Evolutionary conservation across 2,797 vertebrate species (phyloP), one percentile per base, ranked within the genome.

Genomic region (Lycodopsis pacificus): DNA sequence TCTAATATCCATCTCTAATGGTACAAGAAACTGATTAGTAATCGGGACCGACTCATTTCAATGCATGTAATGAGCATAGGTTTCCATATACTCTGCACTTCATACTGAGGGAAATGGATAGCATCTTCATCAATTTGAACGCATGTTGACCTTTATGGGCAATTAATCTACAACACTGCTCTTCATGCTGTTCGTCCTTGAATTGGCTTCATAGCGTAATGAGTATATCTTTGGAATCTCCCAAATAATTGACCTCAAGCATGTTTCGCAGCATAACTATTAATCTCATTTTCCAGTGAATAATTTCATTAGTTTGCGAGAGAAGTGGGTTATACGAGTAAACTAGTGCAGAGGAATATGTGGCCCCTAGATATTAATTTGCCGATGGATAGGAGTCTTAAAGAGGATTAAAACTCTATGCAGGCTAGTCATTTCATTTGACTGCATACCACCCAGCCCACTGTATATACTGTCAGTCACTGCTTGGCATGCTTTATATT

Each of bases 1-100:
- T 92, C 86, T 95, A 95, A 95, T 94, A 94, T 92, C 94, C 94
- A 94, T 95, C 91, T 94, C 93, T 94, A 95, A 94, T 95, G 84
- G 91, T 92, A 95, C 94, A 94, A 87, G 91, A 89, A 86, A 77
- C 88, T 92, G 90, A 95, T 94, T 94, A 92, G 89, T 93, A 94
- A 95, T 94, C 93, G 93, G 91, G 91, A 90, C 81, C 67, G 90
- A 85, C 81, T 88, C 88, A 81, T 92, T 93, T 92, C 87, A 89
- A 91, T 79, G 91, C 91, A 93, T 94, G 91, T 93, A 92, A 93
- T 92, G 87, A 92, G 89, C 84, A 76, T 90, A 89, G 89, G 88
- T 93, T 91, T 86, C 80, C 75, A 86, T 87, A 91, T 84, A 83
- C 80, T 75, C 27, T 61, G 67, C 78, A 86, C 83, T 80, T 88